Conservation (phyloP, 2,888 invertebrate genomes). For the Phalera bucephala region DNA sequence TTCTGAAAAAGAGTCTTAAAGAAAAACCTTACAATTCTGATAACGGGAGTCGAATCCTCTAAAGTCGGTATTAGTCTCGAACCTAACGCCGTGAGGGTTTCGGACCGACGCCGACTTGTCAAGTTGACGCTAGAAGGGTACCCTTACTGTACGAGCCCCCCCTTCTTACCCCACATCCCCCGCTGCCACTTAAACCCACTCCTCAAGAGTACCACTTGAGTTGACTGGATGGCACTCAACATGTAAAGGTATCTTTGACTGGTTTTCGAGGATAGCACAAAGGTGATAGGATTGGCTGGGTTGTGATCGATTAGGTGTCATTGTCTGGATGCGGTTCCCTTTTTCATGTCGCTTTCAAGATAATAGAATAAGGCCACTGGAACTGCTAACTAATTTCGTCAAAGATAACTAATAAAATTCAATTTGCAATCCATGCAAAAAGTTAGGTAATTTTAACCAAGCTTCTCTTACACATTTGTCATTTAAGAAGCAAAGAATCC, state of each 20-base stretch:
- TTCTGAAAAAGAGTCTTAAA: no score
- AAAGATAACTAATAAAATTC: no score
- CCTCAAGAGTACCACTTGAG: slow-evolving; percentile 24
- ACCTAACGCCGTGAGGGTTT: slow-evolving; percentile 51
- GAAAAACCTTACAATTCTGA: no score
- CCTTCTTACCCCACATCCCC: slow-evolving; percentile 19
- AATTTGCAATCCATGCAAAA: no score
- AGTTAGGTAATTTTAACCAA: no score
- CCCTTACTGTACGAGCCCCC: slow-evolving; percentile 44
- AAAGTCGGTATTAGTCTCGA: slow-evolving; percentile 79
- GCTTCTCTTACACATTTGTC: no score
- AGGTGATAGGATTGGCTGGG: slow-evolving; percentile 44
- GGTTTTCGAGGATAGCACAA: slow-evolving; percentile 37
- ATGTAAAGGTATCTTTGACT: slow-evolving; percentile 68
- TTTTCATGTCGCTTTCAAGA: no score
- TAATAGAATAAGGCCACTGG: no score
- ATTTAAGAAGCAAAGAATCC: no score
- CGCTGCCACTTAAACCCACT: slow-evolving; percentile 18
- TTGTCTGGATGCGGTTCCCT: no score
- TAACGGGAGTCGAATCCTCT: slow-evolving; percentile 46
- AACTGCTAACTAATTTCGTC: no score
- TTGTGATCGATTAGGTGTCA: no score
- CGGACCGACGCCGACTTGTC: slow-evolving; percentile 70
- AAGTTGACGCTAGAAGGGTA: slow-evolving; percentile 63
- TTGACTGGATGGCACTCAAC: slow-evolving; percentile 20